Evolutionary conservation across 2,888 invertebrate species (phyloP).

Genomic region (Drosophila birchii): DNA sequence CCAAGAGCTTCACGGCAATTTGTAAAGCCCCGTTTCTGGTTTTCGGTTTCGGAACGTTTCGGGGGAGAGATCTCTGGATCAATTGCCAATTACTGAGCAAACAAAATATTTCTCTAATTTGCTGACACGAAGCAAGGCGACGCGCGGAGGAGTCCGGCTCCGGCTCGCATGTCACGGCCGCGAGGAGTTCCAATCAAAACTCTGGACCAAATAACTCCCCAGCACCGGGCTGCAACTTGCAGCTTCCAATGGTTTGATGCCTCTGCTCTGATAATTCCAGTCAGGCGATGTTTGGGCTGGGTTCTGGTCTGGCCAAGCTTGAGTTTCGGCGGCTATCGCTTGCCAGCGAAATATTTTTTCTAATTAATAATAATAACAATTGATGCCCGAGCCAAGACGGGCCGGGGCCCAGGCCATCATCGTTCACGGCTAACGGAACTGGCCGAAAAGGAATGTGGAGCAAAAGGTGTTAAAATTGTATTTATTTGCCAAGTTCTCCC

Average conservation of each 20-base stretch:
- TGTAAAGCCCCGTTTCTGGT: constrained; percentile 37
- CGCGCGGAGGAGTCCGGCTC: constrained; percentile 5
- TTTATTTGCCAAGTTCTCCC: constrained; percentile 45
- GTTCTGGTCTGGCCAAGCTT: constrained; percentile 21
- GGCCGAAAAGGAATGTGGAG: constrained; percentile 57
- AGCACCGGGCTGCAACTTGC: constrained; percentile 21
- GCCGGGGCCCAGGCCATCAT: constrained; percentile 14
- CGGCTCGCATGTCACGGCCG: constrained; percentile 71
- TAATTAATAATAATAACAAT: constrained; percentile 82
- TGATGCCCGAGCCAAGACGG: constrained; percentile 56
- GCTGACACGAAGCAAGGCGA: constrained; percentile 65
- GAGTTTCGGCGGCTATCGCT: constrained; percentile 21
- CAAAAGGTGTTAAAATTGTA: constrained; percentile 61
- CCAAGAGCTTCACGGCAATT: constrained; percentile 39
- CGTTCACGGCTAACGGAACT: constrained; percentile 65
- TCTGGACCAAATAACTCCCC: constrained; percentile 31
- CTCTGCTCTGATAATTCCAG: constrained; percentile 33
- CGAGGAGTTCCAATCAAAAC: constrained; percentile 69
- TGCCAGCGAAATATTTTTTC: constrained; percentile 73
- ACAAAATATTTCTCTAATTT: constrained; percentile 76
- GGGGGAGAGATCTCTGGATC: constrained; percentile 45
- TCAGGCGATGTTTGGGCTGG: constrained; percentile 42
- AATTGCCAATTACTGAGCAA: constrained; percentile 72
- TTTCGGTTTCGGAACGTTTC: constrained; percentile 13
- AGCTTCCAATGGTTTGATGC: constrained; percentile 34